These are phyloP conservation scores for Rhamnusium bicolor DNA, from an alignment of 2,888 invertebrate species.

Conservation along the genomic window DNA sequence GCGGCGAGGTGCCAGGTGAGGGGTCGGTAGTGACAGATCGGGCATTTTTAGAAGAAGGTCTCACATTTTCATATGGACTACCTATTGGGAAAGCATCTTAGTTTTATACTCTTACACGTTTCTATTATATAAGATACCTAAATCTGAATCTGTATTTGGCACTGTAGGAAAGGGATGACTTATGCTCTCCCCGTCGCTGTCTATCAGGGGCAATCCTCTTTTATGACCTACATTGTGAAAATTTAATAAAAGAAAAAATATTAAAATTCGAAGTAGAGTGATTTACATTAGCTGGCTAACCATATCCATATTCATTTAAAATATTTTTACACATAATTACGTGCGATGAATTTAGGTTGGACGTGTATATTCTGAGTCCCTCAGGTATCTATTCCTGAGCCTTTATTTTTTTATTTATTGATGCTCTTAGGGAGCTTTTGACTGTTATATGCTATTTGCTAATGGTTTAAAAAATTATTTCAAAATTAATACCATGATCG, in stretches of 20 bases:
- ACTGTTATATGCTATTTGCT: too few relatives aligned
- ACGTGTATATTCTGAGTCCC: too few relatives aligned
- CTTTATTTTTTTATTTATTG: too few relatives aligned
- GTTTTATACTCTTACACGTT: neutral
- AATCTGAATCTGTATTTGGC: slow-evolving; percentile 75
- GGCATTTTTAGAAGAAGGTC: slow-evolving; percentile 71
- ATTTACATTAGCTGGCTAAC: neutral
- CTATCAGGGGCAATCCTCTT: slow-evolving; percentile 63
- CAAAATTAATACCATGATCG: too few relatives aligned
- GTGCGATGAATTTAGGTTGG: too few relatives aligned
- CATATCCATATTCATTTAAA: too few relatives aligned
- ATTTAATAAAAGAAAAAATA: neutral
- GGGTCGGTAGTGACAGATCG: slow-evolving; percentile 71
- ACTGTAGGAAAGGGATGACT: slow-evolving; percentile 78
- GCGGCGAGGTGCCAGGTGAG: slow-evolving; percentile 74
- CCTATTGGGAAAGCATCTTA: slow-evolving; percentile 62
- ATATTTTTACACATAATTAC: too few relatives aligned
- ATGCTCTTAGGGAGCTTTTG: too few relatives aligned
- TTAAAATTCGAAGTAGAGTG: too few relatives aligned
- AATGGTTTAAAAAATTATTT: too few relatives aligned
- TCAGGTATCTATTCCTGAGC: too few relatives aligned
- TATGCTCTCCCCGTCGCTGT: slow-evolving; percentile 69
- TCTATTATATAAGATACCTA: slow-evolving; percentile 57
- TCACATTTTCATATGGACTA: slow-evolving; percentile 78
- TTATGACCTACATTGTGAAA: slow-evolving; percentile 59